Evolutionary conservation across 2,888 invertebrate genomes (phyloP).

Genomic region (Eilema sororculum): DNA sequence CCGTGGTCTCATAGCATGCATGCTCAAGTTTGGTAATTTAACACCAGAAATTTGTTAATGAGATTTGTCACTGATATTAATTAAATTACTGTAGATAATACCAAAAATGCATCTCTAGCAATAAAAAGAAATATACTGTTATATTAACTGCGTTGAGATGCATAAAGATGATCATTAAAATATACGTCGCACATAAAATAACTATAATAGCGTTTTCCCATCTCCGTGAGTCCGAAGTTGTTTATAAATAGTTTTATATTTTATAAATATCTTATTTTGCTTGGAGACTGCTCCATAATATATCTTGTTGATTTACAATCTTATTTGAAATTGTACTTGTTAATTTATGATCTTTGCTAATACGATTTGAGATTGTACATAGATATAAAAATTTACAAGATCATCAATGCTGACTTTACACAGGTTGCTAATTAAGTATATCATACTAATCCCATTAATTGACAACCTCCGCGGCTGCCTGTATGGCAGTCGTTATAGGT

Average conservation of each 20-base stretch:
- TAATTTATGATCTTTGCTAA: too few species aligned
- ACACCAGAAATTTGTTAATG: constrained; percentile 15
- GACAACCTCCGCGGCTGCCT: too few species aligned
- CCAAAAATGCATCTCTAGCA: constrained; percentile 13
- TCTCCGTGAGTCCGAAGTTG: background rate
- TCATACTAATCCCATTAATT: too few species aligned
- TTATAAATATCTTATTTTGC: background rate
- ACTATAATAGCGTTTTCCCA: constrained; percentile 3
- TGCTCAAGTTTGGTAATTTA: background rate
- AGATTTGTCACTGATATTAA: constrained; percentile 17
- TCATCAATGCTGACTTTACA: too few species aligned
- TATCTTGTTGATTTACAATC: background rate
- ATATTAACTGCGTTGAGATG: constrained; percentile 12
- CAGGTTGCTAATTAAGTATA: too few species aligned
- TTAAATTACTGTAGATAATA: constrained; percentile 14
- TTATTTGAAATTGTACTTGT: background rate
- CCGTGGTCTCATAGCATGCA: background rate
- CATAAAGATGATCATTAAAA: constrained; percentile 16
- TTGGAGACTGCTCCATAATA: too few species aligned
- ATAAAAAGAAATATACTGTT: constrained; percentile 14
- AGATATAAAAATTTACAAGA: too few species aligned
- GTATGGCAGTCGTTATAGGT: too few species aligned
- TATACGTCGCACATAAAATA: constrained; percentile 19
- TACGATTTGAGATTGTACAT: too few species aligned
- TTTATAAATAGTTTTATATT: background rate